These are phyloP conservation scores for Drosophila stalkeri DNA, from an alignment of 2,888 invertebrate species.

Conservation along the genomic window DNA sequence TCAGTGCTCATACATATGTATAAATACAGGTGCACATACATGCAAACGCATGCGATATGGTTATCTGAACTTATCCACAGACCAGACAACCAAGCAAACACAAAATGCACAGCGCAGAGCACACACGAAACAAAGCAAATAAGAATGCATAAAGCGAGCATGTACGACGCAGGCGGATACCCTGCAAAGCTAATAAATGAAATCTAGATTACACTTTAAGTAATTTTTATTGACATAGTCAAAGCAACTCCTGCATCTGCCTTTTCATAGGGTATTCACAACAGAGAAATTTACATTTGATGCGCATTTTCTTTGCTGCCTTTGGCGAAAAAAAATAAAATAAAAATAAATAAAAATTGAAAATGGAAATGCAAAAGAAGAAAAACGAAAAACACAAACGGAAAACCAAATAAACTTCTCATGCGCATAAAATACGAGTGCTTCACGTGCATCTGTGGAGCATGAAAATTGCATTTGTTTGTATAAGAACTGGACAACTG, in stretches of 20 bases:
- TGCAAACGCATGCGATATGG: constrained; percentile 2
- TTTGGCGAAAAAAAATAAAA: constrained; percentile 16
- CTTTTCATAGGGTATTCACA: constrained; percentile 18
- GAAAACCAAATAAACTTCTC: constrained; percentile 37
- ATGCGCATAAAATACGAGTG: constrained; percentile 48
- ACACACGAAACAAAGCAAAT: constrained; percentile 13
- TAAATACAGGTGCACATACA: constrained; percentile 6
- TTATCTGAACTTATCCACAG: constrained; percentile 25
- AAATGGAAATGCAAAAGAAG: background rate
- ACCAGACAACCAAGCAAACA: constrained; percentile 33
- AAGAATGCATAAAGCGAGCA: background rate
- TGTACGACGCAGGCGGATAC: constrained; percentile 5
- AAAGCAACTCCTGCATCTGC: background rate
- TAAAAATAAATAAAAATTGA: constrained; percentile 1
- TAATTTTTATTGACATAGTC: background rate
- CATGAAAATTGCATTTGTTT: constrained; percentile 48
- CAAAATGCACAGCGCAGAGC: constrained; percentile 18
- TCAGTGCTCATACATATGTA: background rate
- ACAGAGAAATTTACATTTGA: constrained; percentile 59
- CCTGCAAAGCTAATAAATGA: background rate
- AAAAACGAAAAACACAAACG: constrained; percentile 5
- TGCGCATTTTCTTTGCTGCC: constrained; percentile 51
- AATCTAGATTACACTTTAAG: accelerated
- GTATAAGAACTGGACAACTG: constrained; percentile 9
- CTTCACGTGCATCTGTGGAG: constrained; percentile 25